Evolutionary conservation across 2,888 invertebrate genomes (phyloP), one percentile per base, ranked within the genome.

Genomic region (Pandemis corylana): DNA sequence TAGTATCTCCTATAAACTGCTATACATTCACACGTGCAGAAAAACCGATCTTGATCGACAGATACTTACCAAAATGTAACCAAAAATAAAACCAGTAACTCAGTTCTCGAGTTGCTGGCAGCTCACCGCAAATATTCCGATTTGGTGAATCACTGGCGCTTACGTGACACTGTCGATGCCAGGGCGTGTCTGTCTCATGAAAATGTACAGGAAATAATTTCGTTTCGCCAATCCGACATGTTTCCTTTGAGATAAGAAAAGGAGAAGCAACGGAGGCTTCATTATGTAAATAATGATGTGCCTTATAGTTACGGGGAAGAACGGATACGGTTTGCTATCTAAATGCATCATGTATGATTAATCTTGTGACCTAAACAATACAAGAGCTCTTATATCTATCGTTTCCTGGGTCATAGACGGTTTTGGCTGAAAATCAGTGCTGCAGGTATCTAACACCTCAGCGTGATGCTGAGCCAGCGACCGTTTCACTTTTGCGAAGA

Each of bases 81-180:
- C 7, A 7, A 56, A n/a, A 56, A 20, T 20, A 56, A 20, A 56
- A 3, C 6, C 56, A 7, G 51, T 12, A 46, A 46, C 53, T 15
- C 12, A n/a, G 28, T 28, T 59, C 10, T 10, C 59, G 5, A 12
- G 12, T 5, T 28, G 28, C 15, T 15, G 53, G n/a, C 12, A 10
- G 13, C 41, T 20, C 10, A 13, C 46, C 67, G 12, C 51, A 67
- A 53, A 67, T 49, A 44, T 20, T 66, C 12, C 36, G 10, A 44
- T 53, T 82, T 85, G 85, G 83, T 83, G 42, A 62, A 13, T 84
- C 85, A 84, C 85, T 84, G 83, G 81, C 80, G 77, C 79, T 89
- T 86, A 88, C 84, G 86, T 79, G 76, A 78, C 76, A 80, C 84
- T 59, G 64, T 42, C 65, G 28, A 20, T 85, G 87, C 85, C 88